phyloP scores from a whole-genome alignment of 2,113 vertebrate species.

The Pimephales promelas region DNA sequence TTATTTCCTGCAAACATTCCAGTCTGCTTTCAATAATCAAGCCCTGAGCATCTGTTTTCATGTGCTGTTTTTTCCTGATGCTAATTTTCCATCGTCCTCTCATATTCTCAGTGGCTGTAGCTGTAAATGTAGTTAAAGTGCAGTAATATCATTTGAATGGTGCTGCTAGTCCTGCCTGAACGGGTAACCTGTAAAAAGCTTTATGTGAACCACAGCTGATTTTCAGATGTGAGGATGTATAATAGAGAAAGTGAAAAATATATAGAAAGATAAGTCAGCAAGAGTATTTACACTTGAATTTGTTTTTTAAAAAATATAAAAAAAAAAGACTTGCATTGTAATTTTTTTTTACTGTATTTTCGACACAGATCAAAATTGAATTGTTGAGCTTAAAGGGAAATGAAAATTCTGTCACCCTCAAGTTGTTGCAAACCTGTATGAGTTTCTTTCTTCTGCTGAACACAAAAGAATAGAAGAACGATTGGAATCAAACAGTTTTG shows the following conservation, averaged over 20 bases:
- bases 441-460: too few relatives aligned
- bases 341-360: too few relatives aligned
- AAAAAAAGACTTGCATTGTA: too few relatives aligned
- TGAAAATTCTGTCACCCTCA: too few relatives aligned
- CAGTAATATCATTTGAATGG: constrained; percentile 2
- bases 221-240: neutral
- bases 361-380: too few relatives aligned
- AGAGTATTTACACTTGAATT: neutral
- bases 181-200: neutral
- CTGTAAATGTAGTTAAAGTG: constrained; percentile 3
- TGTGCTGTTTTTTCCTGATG: constrained; percentile 64
- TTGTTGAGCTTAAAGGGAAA: too few relatives aligned
- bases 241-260: neutral
- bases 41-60: neutral
- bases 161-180: neutral
- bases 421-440: too few relatives aligned
- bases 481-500: too few relatives aligned
- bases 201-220: neutral
- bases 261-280: neutral
- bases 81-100: constrained; percentile 68
- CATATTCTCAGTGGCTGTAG: constrained; percentile 55
- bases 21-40: constrained; percentile 51
- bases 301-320: too few relatives aligned
- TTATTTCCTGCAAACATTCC: constrained; percentile 19
- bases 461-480: too few relatives aligned